phyloP scores from a whole-genome alignment of 2,888 invertebrate species.

The Mythimna loreyi region DNA sequence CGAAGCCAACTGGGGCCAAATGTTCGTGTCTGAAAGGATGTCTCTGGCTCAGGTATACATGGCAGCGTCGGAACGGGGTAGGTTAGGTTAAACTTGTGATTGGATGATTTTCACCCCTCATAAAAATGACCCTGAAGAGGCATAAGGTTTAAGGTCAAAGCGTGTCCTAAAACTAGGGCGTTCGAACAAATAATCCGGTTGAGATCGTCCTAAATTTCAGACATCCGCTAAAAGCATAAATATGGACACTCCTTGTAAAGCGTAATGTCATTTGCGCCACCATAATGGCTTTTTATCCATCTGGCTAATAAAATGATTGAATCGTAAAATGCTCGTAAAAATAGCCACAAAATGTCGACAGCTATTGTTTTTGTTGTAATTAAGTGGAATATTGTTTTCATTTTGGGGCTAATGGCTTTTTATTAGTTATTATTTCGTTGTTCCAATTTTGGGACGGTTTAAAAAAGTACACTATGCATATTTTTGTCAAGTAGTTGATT shows the following conservation, averaged over 20 bases:
- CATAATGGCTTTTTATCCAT: slow-evolving; percentile 19
- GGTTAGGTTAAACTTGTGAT: too few relatives aligned
- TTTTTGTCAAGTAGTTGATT: too few relatives aligned
- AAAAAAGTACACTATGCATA: too few relatives aligned
- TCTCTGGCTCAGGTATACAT: too few relatives aligned
- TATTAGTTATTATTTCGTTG: too few relatives aligned
- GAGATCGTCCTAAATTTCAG: background rate
- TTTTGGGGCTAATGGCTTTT: too few relatives aligned
- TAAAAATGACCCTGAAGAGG: background rate
- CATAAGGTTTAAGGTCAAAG: background rate
- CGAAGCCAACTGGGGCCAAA: too few relatives aligned
- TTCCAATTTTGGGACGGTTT: too few relatives aligned
- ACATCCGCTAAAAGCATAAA: slow-evolving; percentile 29
- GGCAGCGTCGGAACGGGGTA: too few relatives aligned
- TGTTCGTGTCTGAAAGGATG: too few relatives aligned
- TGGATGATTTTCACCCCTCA: too few relatives aligned
- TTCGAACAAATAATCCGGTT: slow-evolving; percentile 5
- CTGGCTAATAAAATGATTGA: slow-evolving; percentile 37
- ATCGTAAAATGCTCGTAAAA: slow-evolving; percentile 57
- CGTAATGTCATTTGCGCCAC: slow-evolving; percentile 9
- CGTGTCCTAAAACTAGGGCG: background rate
- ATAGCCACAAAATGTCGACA: slow-evolving; percentile 36
- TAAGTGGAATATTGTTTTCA: slow-evolving; percentile 2
- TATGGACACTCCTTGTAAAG: slow-evolving; percentile 33
- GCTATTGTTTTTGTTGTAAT: slow-evolving; percentile 32